phyloP scores from a whole-genome alignment of 1,140 invertebrate species.

The Atopsyche davidsoni region DNA sequence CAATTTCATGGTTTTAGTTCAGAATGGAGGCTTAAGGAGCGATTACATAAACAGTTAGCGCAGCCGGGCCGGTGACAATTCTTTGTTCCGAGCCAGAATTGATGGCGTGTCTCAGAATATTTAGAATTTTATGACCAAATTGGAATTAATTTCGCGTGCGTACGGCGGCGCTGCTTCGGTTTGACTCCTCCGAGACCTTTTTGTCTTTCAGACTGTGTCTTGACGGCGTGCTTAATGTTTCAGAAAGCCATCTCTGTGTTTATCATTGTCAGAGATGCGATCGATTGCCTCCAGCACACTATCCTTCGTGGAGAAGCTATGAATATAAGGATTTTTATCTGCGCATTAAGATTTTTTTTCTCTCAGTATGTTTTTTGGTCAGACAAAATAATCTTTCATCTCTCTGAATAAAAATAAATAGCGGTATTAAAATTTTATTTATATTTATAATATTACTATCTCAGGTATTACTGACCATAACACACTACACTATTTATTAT shows the following conservation, averaged over 20 bases:
- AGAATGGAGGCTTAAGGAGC: too few relatives aligned
- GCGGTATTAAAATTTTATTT: too few relatives aligned
- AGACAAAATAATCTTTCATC: too few relatives aligned
- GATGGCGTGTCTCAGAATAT: conserved; percentile 27
- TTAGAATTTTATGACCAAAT: conserved; percentile 28
- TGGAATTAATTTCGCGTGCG: conserved; percentile 24
- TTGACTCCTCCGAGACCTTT: not conserved
- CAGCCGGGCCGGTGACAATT: conserved; percentile 29
- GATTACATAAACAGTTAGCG: too few relatives aligned
- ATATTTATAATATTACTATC: too few relatives aligned
- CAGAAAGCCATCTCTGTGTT: not conserved
- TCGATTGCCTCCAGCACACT: not conserved
- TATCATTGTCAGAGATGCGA: conserved; percentile 10
- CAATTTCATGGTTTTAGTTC: conserved; percentile 18
- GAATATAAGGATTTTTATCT: not conserved
- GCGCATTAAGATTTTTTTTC: not conserved
- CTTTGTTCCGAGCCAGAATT: conserved; percentile 25
- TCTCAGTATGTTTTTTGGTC: not conserved
- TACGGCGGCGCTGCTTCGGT: not conserved
- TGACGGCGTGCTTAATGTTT: too few relatives aligned
- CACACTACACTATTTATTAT: too few relatives aligned
- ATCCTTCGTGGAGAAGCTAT: too few relatives aligned
- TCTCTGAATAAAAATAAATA: too few relatives aligned
- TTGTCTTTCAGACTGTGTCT: too few relatives aligned
- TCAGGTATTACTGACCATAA: too few relatives aligned